These are phyloP conservation scores for Sphenodon punctatus DNA, from an alignment of 2,797 vertebrate genomes.

Conservation along the genomic window DNA sequence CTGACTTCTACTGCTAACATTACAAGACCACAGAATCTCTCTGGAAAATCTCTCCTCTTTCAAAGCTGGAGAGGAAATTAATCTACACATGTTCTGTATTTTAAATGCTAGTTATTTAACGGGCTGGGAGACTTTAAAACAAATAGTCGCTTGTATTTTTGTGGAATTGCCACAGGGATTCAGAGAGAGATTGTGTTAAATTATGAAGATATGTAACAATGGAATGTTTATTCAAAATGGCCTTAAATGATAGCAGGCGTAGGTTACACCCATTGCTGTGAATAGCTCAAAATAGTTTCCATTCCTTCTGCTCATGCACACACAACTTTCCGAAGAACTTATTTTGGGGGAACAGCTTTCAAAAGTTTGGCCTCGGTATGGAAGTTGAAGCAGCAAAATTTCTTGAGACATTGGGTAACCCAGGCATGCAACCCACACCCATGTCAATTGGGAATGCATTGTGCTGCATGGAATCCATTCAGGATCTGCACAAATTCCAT, in stretches of 20 bases:
- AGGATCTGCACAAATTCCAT: too few species aligned
- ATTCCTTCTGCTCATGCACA: neutral
- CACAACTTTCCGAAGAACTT: neutral
- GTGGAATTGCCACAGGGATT: neutral
- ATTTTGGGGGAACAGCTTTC: too few species aligned
- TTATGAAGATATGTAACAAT: neutral
- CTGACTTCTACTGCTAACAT: neutral
- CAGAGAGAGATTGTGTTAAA: neutral
- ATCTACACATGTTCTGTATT: neutral
- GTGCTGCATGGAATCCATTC: too few species aligned
- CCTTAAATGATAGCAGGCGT: neutral
- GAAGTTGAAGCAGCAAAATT: too few species aligned
- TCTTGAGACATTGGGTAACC: too few species aligned
- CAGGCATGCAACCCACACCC: too few species aligned
- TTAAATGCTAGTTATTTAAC: neutral
- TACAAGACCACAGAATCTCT: neutral
- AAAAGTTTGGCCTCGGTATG: too few species aligned
- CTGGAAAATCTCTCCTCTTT: constrained; percentile 7
- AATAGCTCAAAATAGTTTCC: neutral
- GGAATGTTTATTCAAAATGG: neutral
- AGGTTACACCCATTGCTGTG: neutral
- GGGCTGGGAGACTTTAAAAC: neutral
- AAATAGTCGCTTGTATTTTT: neutral
- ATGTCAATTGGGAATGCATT: too few species aligned
- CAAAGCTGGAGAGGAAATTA: neutral